These are phyloP conservation scores for Bugula neritina DNA, from an alignment of 2,888 invertebrate species.

Conservation along the genomic window DNA sequence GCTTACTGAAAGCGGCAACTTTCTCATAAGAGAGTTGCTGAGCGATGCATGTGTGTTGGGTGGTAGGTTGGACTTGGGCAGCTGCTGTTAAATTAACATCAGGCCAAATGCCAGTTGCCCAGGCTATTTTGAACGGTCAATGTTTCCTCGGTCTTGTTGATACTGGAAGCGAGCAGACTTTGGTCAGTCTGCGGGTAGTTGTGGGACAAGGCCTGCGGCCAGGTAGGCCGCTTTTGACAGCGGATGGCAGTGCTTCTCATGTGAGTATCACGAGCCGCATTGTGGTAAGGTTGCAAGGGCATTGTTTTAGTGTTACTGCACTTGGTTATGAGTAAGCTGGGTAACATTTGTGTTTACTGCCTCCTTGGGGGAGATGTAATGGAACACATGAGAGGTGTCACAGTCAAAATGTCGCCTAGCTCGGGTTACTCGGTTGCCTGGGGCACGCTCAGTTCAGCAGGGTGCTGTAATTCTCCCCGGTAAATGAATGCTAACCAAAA, in stretches of 20 bases:
- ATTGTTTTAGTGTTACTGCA: not conserved
- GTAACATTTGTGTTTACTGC: not conserved
- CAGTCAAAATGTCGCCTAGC: not conserved
- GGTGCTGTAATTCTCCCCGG: not conserved
- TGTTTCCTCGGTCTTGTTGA: not conserved
- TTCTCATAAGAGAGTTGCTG: not conserved
- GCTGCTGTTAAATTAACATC: not conserved
- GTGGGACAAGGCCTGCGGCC: not conserved
- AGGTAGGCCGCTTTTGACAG: not conserved
- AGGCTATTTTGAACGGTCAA: not conserved
- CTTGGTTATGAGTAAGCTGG: not conserved
- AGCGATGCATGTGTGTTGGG: not conserved
- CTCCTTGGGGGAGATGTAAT: not conserved
- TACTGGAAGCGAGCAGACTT: no score
- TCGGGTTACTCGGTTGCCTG: not conserved
- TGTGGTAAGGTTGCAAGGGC: not conserved
- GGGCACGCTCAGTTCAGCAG: not conserved
- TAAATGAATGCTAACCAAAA: not conserved
- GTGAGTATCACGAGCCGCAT: not conserved
- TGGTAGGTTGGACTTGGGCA: not conserved
- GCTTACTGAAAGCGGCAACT: not conserved
- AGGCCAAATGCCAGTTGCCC: slow-evolving; percentile 2
- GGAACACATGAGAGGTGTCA: not conserved
- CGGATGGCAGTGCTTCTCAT: not conserved
- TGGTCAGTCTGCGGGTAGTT: not conserved